Percentiles rank a stretch among this genome's conserved stretches.
Conservation (phyloP, 2,797 vertebrate genomes). For the Rhincodon typus region DNA sequence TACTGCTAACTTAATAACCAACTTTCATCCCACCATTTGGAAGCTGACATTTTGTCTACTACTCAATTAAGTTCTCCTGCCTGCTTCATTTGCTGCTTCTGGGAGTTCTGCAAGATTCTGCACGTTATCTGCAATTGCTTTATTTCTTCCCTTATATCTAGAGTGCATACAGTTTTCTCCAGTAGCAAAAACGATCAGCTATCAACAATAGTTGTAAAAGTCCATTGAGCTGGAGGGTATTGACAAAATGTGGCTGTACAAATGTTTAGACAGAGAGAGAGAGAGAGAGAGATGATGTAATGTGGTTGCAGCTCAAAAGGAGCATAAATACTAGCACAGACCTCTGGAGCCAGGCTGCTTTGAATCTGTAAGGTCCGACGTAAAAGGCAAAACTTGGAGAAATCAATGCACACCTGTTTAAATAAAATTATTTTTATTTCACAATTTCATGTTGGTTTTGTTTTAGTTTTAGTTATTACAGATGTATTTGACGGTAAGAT, state of each 20-base stretch:
- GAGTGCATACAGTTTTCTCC: not conserved
- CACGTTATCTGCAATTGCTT: not conserved
- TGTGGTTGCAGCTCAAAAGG: not conserved
- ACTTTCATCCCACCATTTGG: not conserved
- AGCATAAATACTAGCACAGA: not conserved
- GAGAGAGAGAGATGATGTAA: not conserved
- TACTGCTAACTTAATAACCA: not conserved
- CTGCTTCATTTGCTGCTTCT: not conserved
- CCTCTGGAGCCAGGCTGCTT: not conserved
- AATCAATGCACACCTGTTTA: not conserved
- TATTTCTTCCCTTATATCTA: not conserved
- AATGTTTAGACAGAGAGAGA: not conserved
- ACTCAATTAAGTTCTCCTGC: not conserved
- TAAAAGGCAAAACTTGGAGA: not conserved
- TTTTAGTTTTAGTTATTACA: conserved; percentile 23
- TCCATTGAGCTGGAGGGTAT: not conserved
- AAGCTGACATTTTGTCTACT: not conserved
- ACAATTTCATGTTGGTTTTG: not conserved
- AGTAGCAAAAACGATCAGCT: not conserved
- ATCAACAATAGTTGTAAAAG: not conserved
- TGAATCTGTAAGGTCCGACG: no score
- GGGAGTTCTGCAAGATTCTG: no score
- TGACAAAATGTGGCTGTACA: not conserved
- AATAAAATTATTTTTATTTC: conserved; percentile 28
- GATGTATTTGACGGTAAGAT: not conserved